Percentiles rank a stretch among this genome's conserved stretches.
Evolutionary conservation across 2,888 invertebrate genomes (phyloP).

Genomic region (Hymenopus coronatus): DNA sequence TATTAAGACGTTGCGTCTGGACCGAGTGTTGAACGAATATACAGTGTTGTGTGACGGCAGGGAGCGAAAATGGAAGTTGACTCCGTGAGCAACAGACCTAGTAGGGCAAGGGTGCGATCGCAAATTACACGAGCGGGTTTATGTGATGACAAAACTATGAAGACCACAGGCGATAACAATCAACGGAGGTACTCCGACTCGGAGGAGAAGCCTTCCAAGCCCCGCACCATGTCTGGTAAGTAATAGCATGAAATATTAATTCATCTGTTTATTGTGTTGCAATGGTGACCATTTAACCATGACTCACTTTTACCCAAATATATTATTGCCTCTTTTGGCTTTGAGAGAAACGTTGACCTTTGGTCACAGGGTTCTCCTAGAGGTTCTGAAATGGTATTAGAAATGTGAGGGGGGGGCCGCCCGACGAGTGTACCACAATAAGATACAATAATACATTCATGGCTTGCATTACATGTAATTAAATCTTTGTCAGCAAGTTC

Average conservation of each 20-base stretch:
- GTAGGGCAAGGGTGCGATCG: slow-evolving; percentile 30
- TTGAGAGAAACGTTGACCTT: no score
- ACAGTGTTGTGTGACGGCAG: neutral
- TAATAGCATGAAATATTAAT: neutral
- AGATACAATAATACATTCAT: no score
- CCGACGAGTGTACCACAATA: no score
- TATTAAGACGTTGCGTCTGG: neutral
- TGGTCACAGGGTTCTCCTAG: no score
- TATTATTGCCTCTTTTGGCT: neutral
- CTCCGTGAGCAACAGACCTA: slow-evolving; percentile 27
- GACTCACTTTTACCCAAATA: neutral
- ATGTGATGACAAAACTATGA: slow-evolving; percentile 35
- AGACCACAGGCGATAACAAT: slow-evolving; percentile 37
- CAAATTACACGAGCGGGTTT: slow-evolving; percentile 22
- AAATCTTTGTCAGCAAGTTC: no score
- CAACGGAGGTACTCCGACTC: slow-evolving; percentile 40
- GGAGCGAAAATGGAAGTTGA: neutral
- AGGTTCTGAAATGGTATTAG: no score
- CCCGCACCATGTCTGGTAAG: slow-evolving; percentile 9
- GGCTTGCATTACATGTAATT: no score
- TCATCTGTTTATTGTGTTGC: neutral
- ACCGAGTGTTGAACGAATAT: neutral
- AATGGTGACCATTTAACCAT: neutral
- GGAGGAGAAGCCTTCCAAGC: no score
- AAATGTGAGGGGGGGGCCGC: no score